phyloP scores from a whole-genome alignment of 2,113 vertebrate species.

The Alces alces region DNA sequence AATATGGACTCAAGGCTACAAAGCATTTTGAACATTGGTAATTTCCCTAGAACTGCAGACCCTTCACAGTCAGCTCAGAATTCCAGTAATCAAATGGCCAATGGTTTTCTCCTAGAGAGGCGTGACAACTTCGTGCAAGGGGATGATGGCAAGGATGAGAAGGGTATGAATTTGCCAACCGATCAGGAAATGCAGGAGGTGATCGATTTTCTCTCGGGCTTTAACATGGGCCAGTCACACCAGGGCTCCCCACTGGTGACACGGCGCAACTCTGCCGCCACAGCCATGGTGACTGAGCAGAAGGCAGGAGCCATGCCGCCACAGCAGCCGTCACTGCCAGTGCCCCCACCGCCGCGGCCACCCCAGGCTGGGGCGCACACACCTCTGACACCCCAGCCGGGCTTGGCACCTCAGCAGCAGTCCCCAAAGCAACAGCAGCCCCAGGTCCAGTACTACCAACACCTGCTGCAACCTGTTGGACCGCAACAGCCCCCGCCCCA shows the following conservation, averaged over 20 bases:
- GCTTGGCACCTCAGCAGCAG: slow-evolving; percentile 80
- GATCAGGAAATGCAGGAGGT: slow-evolving; percentile 99
- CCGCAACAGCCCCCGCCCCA: slow-evolving; percentile 68
- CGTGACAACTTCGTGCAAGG: slow-evolving; percentile 76
- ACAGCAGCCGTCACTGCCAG: slow-evolving; percentile 77
- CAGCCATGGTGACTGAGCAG: slow-evolving; percentile 88
- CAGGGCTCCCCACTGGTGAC: slow-evolving; percentile 94
- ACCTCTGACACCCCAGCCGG: slow-evolving; percentile 84
- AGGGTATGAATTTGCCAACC: slow-evolving; percentile 97
- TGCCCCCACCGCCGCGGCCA: slow-evolving; percentile 56
- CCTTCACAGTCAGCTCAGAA: slow-evolving; percentile 77
- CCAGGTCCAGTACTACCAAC: slow-evolving; percentile 93
- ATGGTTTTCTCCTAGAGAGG: slow-evolving; percentile 84
- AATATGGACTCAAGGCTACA: slow-evolving; percentile 85
- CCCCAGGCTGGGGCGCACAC: slow-evolving; percentile 84
- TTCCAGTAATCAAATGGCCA: slow-evolving; percentile 79
- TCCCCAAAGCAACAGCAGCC: slow-evolving; percentile 86
- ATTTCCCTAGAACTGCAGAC: slow-evolving; percentile 84
- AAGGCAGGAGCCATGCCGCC: slow-evolving; percentile 85
- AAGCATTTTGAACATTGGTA: slow-evolving; percentile 88
- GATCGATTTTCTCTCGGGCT: slow-evolving; percentile 98
- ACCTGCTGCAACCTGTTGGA: slow-evolving; percentile 91
- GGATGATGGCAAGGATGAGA: slow-evolving; percentile 86
- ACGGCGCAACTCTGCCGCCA: slow-evolving; percentile 92
- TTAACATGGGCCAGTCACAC: slow-evolving; percentile 99